These are phyloP conservation scores for Eretmocerus hayati DNA, from an alignment of 2,888 invertebrate species.

Conservation along the genomic window DNA sequence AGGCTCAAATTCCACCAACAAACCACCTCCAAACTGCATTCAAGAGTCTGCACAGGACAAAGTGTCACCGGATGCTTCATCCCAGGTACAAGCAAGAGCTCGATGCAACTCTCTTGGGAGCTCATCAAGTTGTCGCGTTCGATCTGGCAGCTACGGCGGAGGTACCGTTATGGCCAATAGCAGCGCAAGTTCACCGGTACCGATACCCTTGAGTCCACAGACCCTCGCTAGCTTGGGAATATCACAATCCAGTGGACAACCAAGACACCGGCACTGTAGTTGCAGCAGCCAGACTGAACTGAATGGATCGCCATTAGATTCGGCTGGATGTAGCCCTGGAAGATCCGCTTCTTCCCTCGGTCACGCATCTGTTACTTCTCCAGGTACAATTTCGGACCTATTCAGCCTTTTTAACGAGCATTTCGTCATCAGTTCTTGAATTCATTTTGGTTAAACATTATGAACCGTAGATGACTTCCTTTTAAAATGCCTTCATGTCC, in stretches of 20 bases:
- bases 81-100: constrained; percentile 34
- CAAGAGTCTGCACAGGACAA: not conserved
- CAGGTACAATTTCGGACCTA: constrained; percentile 29
- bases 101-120: constrained; percentile 63
- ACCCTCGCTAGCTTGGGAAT: constrained; percentile 60
- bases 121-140: constrained; percentile 23
- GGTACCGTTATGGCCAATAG: constrained; percentile 20
- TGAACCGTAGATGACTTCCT: not conserved
- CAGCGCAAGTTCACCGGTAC: constrained; percentile 33
- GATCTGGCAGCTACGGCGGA: constrained; percentile 10
- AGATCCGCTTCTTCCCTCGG: constrained; percentile 38
- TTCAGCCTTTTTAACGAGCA: too few species aligned
- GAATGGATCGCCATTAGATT: constrained; percentile 54
- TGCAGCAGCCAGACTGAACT: constrained; percentile 70
- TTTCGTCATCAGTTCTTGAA: constrained; percentile 14
- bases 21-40: not conserved
- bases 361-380: constrained; percentile 33
- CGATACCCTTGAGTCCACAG: constrained; percentile 53
- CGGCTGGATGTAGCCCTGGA: constrained; percentile 38
- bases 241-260: constrained; percentile 50
- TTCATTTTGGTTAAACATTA: constrained; percentile 9
- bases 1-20: not conserved
- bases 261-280: constrained; percentile 54
- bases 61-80: not conserved
- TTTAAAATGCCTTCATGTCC: too few species aligned